These are phyloP conservation scores for Nomada goodeniana DNA, from an alignment of 2,888 invertebrate species.

Conservation along the genomic window DNA sequence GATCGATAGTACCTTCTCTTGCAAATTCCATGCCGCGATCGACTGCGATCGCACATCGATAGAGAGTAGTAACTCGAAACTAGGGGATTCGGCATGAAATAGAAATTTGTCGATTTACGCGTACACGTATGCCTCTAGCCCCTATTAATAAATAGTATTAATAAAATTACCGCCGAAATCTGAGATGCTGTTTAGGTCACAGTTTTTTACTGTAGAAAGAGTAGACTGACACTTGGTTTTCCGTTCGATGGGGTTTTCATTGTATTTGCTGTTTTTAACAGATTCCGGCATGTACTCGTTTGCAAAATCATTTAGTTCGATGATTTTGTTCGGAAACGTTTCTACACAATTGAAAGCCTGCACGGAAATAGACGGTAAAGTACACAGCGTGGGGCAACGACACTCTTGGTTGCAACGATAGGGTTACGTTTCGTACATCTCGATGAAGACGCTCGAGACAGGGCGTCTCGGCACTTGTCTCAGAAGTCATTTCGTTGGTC, in stretches of 20 bases:
- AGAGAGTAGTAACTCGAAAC: slow-evolving; percentile 70
- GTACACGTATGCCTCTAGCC: no score
- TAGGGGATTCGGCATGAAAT: slow-evolving; percentile 18
- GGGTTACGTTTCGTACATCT: slow-evolving; percentile 68
- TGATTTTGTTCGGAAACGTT: slow-evolving; percentile 76
- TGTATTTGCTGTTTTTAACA: slow-evolving; percentile 60
- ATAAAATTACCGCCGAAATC: slow-evolving; percentile 66
- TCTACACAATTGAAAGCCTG: slow-evolving; percentile 76
- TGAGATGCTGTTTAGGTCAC: slow-evolving; percentile 61
- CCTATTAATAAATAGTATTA: neutral
- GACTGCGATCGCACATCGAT: slow-evolving; percentile 65
- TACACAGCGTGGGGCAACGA: slow-evolving; percentile 3
- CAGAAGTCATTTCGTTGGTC: slow-evolving; percentile 55
- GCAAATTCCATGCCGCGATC: slow-evolving; percentile 71
- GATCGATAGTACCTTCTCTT: slow-evolving; percentile 74
- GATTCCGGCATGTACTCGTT: slow-evolving; percentile 73
- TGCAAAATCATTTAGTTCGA: slow-evolving; percentile 74
- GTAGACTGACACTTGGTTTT: slow-evolving; percentile 63
- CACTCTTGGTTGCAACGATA: neutral
- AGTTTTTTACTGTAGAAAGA: slow-evolving; percentile 65
- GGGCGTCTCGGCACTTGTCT: slow-evolving; percentile 65
- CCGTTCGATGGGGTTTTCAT: slow-evolving; percentile 48
- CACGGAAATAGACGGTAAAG: slow-evolving; percentile 3
- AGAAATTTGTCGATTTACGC: neutral
- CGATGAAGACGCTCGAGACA: slow-evolving; percentile 75